Conservation (phyloP, 2,797 vertebrate species). For the Cirrhinus molitorella region DNA sequence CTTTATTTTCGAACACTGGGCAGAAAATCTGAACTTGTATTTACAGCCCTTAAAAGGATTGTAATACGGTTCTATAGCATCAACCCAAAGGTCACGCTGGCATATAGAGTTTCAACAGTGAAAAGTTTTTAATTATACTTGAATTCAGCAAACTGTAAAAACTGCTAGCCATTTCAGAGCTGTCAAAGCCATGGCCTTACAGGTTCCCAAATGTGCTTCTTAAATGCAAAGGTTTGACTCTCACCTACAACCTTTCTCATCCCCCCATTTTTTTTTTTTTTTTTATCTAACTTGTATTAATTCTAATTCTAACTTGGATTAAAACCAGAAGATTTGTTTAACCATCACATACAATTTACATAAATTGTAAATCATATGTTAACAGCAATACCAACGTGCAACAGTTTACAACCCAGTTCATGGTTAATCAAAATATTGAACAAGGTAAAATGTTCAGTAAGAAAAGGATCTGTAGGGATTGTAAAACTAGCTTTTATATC, state of each 20-base stretch:
- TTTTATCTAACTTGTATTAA: too few species aligned
- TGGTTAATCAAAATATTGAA: not conserved
- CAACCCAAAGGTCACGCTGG: slow-evolving; percentile 33
- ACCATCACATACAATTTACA: not conserved
- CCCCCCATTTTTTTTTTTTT: not conserved
- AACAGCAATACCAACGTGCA: too few species aligned
- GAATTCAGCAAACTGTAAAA: slow-evolving; percentile 1
- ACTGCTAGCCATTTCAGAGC: not conserved
- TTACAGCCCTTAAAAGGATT: not conserved
- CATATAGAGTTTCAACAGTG: not conserved
- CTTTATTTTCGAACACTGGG: not conserved
- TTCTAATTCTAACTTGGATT: not conserved
- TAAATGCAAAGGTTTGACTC: not conserved
- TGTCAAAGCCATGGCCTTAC: not conserved
- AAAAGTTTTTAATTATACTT: slow-evolving; percentile 5
- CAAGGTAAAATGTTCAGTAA: too few species aligned
- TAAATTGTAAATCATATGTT: too few species aligned
- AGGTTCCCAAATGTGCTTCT: not conserved
- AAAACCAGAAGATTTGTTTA: not conserved
- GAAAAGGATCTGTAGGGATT: not conserved
- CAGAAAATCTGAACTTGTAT: not conserved
- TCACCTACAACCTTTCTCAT: too few species aligned
- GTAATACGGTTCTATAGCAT: not conserved
- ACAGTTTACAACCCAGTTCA: too few species aligned
- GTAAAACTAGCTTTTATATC: not conserved